Conservation (phyloP, 2,888 invertebrate genomes). For the Microplitis manilae region DNA sequence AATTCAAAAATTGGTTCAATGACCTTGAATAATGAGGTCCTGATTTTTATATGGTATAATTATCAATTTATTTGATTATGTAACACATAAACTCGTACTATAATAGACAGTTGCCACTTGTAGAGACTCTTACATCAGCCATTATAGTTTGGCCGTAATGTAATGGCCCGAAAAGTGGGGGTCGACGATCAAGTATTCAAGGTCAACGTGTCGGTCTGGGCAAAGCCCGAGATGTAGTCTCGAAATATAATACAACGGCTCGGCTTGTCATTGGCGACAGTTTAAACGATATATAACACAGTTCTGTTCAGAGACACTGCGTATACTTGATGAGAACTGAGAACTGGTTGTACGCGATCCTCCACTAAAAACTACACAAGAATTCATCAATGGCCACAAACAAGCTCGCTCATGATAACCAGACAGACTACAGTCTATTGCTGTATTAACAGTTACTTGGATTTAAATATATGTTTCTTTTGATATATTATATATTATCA, state of each 20-base stretch:
- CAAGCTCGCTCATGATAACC: constrained; percentile 24
- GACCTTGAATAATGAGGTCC: constrained; percentile 10
- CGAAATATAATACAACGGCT: constrained; percentile 37
- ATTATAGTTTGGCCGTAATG: constrained; percentile 60
- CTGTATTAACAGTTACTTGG: constrained; percentile 36
- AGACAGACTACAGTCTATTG: constrained; percentile 51
- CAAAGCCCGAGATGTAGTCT: constrained; percentile 53
- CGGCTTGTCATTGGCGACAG: constrained; percentile 5
- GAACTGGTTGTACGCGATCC: constrained; percentile 55
- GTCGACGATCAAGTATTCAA: constrained; percentile 55
- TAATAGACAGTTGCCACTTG: constrained; percentile 24
- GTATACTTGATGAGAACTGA: constrained; percentile 41
- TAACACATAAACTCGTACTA: not conserved
- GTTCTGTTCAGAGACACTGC: constrained; percentile 3
- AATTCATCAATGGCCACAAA: constrained; percentile 29
- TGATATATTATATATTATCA: not conserved
- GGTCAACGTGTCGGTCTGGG: constrained; percentile 65
- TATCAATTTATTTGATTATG: constrained; percentile 10
- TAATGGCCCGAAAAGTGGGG: constrained; percentile 46
- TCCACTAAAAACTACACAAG: constrained; percentile 51
- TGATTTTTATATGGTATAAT: constrained; percentile 6
- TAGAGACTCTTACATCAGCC: constrained; percentile 61
- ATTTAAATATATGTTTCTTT: not conserved
- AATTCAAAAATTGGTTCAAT: constrained; percentile 8
- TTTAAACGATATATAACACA: constrained; percentile 8